A percentile compares a stretch with the other conserved stretches of the same genome.
Evolutionary conservation across 2,113 vertebrate genomes (phyloP).

Genomic region (Tachycineta bicolor): DNA sequence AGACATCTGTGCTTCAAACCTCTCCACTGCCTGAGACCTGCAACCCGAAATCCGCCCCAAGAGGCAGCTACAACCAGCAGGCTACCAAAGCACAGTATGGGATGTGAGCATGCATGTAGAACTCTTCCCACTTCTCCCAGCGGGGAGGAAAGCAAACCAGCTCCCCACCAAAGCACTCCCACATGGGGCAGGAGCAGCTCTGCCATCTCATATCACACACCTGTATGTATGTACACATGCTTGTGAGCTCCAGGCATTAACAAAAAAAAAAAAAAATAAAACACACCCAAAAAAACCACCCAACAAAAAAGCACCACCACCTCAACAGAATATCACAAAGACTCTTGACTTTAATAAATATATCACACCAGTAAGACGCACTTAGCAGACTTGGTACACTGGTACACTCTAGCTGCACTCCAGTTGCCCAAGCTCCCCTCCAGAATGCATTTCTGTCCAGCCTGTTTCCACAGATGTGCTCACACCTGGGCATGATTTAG

Average conservation of each 20-base stretch:
- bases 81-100: background rate
- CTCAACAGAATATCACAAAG: background rate
- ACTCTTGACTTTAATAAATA: background rate
- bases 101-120: background rate
- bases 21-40: background rate
- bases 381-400: background rate
- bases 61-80: background rate
- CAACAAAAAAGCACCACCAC: too few relatives aligned
- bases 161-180: background rate
- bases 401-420: background rate
- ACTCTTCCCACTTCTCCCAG: background rate
- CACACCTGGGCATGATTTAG: background rate
- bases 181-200: background rate
- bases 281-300: too few relatives aligned
- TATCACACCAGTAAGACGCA: background rate
- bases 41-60: background rate
- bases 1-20: background rate
- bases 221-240: fast-evolving
- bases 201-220: background rate
- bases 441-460: background rate
- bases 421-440: background rate
- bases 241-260: background rate
- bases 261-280: too few relatives aligned
- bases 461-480: background rate
- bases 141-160: background rate